Evolutionary conservation across 2,888 invertebrate species (phyloP).

Genomic region (Acleris emargana): DNA sequence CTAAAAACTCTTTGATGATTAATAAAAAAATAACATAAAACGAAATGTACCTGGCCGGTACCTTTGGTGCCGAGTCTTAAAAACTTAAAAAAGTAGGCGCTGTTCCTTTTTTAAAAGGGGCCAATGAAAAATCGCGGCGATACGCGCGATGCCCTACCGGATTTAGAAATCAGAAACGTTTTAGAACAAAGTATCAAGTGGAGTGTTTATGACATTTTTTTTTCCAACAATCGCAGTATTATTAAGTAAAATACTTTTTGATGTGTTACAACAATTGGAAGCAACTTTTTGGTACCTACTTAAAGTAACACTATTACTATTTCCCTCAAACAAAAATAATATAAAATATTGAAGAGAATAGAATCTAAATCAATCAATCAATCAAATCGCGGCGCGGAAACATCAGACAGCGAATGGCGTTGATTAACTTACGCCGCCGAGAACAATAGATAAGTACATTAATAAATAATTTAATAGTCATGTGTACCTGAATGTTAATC

Average conservation of each 20-base stretch:
- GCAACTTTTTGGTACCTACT: too few relatives aligned
- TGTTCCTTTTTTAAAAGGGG: slow-evolving; percentile 63
- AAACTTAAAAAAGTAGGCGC: slow-evolving; percentile 46
- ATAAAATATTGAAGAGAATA: too few relatives aligned
- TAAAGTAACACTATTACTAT: too few relatives aligned
- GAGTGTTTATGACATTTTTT: slow-evolving; percentile 17
- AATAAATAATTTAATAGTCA: slow-evolving; percentile 1
- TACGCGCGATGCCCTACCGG: slow-evolving; percentile 72
- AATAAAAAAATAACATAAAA: slow-evolving; percentile 32
- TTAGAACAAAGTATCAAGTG: slow-evolving; percentile 42
- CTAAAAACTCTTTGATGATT: slow-evolving; percentile 26
- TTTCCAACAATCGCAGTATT: too few relatives aligned
- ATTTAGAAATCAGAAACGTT: slow-evolving; percentile 69
- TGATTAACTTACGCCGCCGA: not conserved
- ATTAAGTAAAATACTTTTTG: too few relatives aligned
- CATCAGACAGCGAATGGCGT: not conserved
- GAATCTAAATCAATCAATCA: too few relatives aligned
- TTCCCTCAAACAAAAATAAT: too few relatives aligned
- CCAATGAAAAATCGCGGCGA: slow-evolving; percentile 73
- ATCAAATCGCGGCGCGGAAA: too few relatives aligned
- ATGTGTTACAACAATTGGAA: too few relatives aligned
- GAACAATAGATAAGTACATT: slow-evolving; percentile 1
- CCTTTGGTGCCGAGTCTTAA: slow-evolving; percentile 39
- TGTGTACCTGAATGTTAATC: not conserved
- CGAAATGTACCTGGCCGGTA: slow-evolving; percentile 34